Percentiles rank a stretch among this genome's conserved stretches.
Evolutionary conservation across 2,113 vertebrate species (phyloP).

Genomic region (Otis tarda): DNA sequence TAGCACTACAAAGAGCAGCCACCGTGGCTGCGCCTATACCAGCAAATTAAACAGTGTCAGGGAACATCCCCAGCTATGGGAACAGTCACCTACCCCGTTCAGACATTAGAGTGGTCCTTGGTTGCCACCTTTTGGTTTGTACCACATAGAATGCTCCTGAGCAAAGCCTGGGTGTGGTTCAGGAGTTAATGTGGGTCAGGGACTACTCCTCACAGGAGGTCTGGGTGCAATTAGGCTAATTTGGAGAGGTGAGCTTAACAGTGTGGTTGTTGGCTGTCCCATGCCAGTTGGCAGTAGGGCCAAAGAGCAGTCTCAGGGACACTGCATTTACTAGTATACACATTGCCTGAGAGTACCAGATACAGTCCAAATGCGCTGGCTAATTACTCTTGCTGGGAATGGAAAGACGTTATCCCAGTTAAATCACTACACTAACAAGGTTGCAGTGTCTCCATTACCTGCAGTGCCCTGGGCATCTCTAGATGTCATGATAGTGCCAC

Average conservation of each 20-base stretch:
- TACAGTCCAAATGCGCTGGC: neutral
- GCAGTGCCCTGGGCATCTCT: neutral
- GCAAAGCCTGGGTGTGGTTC: neutral
- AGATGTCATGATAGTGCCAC: neutral
- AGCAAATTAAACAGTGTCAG: neutral
- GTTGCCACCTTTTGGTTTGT: neutral
- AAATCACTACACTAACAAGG: neutral
- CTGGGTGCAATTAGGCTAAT: neutral
- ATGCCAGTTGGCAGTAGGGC: neutral
- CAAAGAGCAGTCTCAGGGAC: neutral
- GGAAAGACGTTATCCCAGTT: neutral
- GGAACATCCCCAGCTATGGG: neutral
- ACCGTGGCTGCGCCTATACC: accelerated
- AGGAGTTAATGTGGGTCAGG: neutral
- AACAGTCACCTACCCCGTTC: neutral
- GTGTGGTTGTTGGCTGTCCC: neutral
- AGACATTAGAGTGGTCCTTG: accelerated
- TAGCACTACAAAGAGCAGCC: neutral
- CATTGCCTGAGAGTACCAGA: neutral
- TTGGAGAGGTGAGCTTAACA: neutral
- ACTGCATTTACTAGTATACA: neutral
- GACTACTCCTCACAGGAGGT: neutral
- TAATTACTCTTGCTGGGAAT: conserved; percentile 1
- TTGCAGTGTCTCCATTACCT: neutral
- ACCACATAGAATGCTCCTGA: neutral